A percentile compares a stretch with the other conserved stretches of the same genome.
phyloP scores from a whole-genome alignment of 2,113 vertebrate species.

The Girardinichthys multiradiatus region DNA sequence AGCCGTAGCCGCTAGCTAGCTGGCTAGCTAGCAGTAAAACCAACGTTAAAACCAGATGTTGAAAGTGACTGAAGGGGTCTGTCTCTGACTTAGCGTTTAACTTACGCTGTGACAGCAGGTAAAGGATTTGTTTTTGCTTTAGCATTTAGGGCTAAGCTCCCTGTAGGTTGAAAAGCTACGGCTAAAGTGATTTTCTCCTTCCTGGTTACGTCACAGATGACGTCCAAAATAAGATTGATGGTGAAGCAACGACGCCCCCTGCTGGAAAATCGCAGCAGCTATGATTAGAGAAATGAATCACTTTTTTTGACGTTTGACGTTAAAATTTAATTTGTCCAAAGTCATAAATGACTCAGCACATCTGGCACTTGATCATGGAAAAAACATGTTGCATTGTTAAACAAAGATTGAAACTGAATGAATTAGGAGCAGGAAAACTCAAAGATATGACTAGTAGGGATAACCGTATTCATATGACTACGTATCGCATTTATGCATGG shows the following conservation, averaged over 20 bases:
- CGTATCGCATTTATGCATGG: too few species aligned
- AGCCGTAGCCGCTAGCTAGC: background rate
- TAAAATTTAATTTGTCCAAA: too few species aligned
- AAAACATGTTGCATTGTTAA: too few species aligned
- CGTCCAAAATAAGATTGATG: background rate
- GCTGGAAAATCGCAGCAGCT: slow-evolving; percentile 5
- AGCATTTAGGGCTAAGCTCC: background rate
- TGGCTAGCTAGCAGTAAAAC: background rate
- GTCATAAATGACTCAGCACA: too few species aligned
- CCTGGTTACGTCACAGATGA: slow-evolving; percentile 38
- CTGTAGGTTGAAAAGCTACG: background rate
- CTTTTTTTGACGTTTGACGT: background rate
- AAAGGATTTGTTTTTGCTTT: background rate
- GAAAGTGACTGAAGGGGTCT: background rate
- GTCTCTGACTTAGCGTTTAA: background rate
- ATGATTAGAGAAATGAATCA: background rate
- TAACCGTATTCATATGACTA: too few species aligned
- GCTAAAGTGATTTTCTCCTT: slow-evolving; percentile 7
- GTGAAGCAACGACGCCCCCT: slow-evolving; percentile 30
- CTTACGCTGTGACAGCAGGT: background rate
- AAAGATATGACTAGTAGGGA: background rate
- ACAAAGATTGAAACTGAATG: background rate
- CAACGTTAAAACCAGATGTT: background rate
- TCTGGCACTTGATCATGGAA: too few species aligned
- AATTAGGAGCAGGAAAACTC: background rate